Conservation (phyloP, 2,888 invertebrate genomes). For the Argyresthia albistria region DNA sequence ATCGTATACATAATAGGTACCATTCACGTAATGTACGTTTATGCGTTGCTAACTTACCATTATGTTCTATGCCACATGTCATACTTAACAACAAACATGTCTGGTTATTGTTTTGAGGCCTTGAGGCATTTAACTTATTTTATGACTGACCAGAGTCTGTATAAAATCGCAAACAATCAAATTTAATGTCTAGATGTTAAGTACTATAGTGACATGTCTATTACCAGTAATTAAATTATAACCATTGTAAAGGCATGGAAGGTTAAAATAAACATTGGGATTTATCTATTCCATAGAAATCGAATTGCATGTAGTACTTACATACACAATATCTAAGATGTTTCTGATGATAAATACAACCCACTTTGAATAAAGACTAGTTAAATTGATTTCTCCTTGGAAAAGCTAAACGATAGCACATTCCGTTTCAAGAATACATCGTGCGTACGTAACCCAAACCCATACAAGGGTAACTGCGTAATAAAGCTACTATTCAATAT, state of each 20-base stretch:
- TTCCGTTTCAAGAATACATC: too few relatives aligned
- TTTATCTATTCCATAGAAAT: too few relatives aligned
- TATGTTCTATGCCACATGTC: constrained; percentile 9
- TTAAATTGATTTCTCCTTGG: too few relatives aligned
- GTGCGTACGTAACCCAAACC: too few relatives aligned
- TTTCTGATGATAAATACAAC: too few relatives aligned
- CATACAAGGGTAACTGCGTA: constrained; percentile 60
- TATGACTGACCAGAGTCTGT: constrained; percentile 46
- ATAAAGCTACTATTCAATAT: constrained; percentile 58
- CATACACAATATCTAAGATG: too few relatives aligned
- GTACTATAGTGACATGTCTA: constrained; percentile 37
- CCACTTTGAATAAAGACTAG: too few relatives aligned
- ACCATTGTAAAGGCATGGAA: constrained; percentile 40
- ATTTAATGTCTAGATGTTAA: constrained; percentile 42
- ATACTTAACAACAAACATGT: constrained; percentile 9
- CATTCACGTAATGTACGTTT: constrained; percentile 17
- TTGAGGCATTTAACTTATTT: constrained; percentile 53
- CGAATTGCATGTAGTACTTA: too few relatives aligned
- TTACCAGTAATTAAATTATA: constrained; percentile 45
- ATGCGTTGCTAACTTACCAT: constrained; percentile 25
- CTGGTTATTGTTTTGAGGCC: constrained; percentile 32
- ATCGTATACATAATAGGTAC: too few relatives aligned
- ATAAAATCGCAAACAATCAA: constrained; percentile 56
- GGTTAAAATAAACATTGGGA: constrained; percentile 16
- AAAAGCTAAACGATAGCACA: too few relatives aligned